These are phyloP conservation scores for Ophonus ardosiacus DNA, from an alignment of 2,888 invertebrate species.

Conservation along the genomic window DNA sequence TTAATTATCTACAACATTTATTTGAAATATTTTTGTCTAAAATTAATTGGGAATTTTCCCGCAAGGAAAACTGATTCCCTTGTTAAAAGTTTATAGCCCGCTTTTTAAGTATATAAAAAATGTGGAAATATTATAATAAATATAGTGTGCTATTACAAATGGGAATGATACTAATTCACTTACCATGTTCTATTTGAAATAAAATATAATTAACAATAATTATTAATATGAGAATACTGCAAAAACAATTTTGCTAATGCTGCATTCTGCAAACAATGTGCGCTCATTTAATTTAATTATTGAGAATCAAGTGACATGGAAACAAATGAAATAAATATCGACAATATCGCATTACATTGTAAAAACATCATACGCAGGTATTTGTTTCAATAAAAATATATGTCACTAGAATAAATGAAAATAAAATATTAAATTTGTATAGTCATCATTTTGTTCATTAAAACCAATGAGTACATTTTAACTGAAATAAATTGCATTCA, in stretches of 20 bases:
- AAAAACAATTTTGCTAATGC: slow-evolving; percentile 12
- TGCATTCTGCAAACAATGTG: neutral
- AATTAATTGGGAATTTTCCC: too few species aligned
- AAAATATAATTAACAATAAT: slow-evolving; percentile 23
- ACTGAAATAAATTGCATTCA: neutral
- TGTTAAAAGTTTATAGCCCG: too few species aligned
- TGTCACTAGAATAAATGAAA: neutral
- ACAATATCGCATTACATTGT: slow-evolving; percentile 22
- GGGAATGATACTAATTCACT: neutral
- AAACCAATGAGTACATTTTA: neutral
- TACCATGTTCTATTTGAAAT: neutral
- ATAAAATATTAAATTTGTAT: neutral
- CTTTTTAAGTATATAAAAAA: too few species aligned
- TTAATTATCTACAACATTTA: too few species aligned
- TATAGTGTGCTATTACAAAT: neutral
- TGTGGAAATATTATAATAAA: neutral
- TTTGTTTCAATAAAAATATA: slow-evolving; percentile 12
- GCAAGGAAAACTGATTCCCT: too few species aligned
- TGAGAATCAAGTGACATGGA: slow-evolving; percentile 34
- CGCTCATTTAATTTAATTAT: slow-evolving; percentile 36
- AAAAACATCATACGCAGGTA: slow-evolving; percentile 20
- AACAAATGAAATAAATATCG: slow-evolving; percentile 9
- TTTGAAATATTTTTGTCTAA: too few species aligned
- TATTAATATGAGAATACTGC: neutral
- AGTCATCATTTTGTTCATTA: neutral